phyloP scores from a whole-genome alignment of 2,113 vertebrate genomes.

The Gadus chalcogrammus region DNA sequence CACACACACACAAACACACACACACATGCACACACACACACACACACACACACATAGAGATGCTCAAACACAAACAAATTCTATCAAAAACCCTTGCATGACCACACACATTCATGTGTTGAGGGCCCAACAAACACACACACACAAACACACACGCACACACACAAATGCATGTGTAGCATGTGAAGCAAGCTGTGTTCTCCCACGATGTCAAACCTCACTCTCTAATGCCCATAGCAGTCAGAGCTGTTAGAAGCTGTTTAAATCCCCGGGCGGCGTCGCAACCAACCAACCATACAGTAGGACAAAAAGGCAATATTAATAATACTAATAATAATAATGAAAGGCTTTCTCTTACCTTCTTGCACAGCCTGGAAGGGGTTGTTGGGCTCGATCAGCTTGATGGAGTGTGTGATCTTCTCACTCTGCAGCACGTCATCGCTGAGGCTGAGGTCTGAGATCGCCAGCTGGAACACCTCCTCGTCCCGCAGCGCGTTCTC shows the following conservation, averaged over 20 bases:
- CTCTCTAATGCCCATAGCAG: not conserved
- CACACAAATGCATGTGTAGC: not conserved
- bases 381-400: constrained; percentile 94
- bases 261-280: too few species aligned
- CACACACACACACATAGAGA: not conserved
- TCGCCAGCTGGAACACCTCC: constrained; percentile 94
- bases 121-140: not conserved
- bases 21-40: not conserved
- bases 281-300: too few species aligned
- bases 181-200: not conserved
- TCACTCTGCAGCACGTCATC: constrained; percentile 97
- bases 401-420: constrained; percentile 98
- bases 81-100: not conserved
- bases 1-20: too few species aligned
- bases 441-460: constrained; percentile 95
- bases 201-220: too few species aligned
- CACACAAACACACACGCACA: not conserved
- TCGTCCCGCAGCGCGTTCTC: constrained; percentile 92
- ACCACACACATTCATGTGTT: not conserved
- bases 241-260: too few species aligned
- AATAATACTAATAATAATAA: too few species aligned
- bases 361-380: constrained; percentile 98
- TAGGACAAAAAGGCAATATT: not conserved
- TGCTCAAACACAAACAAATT: not conserved
- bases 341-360: constrained; percentile 75